Evolutionary conservation across 2,797 vertebrate genomes (phyloP).

Genomic region (Pangasius krempfi): DNA sequence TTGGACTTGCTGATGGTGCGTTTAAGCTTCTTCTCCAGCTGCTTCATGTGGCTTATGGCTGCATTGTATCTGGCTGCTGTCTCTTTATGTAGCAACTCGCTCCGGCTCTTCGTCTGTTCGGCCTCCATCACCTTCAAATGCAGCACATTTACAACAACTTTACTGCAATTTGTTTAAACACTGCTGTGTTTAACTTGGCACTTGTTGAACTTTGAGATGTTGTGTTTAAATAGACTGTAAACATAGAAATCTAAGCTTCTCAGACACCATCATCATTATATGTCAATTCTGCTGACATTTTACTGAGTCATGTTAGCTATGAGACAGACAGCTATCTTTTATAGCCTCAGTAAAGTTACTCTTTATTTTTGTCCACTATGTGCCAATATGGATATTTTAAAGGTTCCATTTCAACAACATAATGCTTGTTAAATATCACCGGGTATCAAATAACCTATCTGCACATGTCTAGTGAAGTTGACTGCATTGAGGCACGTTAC

Average conservation of each 20-base stretch:
- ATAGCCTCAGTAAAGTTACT: background rate
- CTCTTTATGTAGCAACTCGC: constrained; percentile 91
- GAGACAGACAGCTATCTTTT: background rate
- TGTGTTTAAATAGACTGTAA: background rate
- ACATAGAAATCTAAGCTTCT: background rate
- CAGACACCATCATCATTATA: background rate
- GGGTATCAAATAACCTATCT: background rate
- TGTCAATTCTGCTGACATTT: background rate
- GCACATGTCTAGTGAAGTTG: background rate
- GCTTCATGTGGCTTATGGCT: constrained; percentile 89
- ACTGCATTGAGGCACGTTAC: constrained; percentile 30
- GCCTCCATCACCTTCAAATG: constrained; percentile 93
- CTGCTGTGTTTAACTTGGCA: background rate
- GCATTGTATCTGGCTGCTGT: constrained; percentile 90
- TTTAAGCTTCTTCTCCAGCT: constrained; percentile 96
- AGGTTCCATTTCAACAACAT: background rate
- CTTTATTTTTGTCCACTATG: background rate
- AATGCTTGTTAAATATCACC: background rate
- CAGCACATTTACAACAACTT: constrained; percentile 49
- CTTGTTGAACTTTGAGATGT: background rate
- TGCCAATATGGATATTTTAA: background rate
- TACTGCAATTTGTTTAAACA: background rate
- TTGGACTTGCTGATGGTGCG: constrained; percentile 96
- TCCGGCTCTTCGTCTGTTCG: constrained; percentile 89
- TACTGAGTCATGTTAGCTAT: background rate